A percentile compares a stretch with the other conserved stretches of the same genome.
phyloP scores from a whole-genome alignment of 2,797 vertebrate genomes.

The Sebastiscus tertius region DNA sequence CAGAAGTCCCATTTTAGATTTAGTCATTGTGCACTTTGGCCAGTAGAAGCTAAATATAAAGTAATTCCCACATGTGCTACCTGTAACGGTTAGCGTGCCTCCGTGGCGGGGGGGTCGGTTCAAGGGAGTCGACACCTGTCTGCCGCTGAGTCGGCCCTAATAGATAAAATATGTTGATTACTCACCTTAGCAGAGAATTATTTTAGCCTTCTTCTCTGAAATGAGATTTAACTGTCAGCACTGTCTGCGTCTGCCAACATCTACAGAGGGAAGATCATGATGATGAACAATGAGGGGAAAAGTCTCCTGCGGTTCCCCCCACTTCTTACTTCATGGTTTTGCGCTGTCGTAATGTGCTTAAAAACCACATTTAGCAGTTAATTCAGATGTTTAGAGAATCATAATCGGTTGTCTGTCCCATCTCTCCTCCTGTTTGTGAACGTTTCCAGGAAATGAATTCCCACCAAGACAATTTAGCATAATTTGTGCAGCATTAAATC shows the following conservation, averaged over 20 bases:
- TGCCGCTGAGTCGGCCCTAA: conserved; percentile 10
- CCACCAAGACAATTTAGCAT: conserved; percentile 33
- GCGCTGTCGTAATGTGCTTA: conserved; percentile 46
- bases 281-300: conserved; percentile 17
- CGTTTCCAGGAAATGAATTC: conserved; percentile 36
- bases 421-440: conserved; percentile 43
- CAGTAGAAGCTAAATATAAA: conserved; percentile 55
- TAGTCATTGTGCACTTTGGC: conserved; percentile 46
- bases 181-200: conserved; percentile 30
- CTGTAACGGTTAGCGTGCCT: conserved; percentile 23
- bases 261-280: conserved; percentile 29
- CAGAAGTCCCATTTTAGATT: conserved; percentile 59
- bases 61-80: conserved; percentile 36
- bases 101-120: background rate
- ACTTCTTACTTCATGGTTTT: conserved; percentile 58
- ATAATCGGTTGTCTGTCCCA: conserved; percentile 33
- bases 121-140: conserved; percentile 49
- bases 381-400: conserved; percentile 47
- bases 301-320: conserved; percentile 29
- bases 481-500: conserved; percentile 54
- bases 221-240: conserved; percentile 61
- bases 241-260: conserved; percentile 47
- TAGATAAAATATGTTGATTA: conserved; percentile 37
- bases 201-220: conserved; percentile 45
- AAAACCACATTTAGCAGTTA: conserved; percentile 48